A percentile compares a stretch with the other conserved stretches of the same genome.
Evolutionary conservation across 2,888 invertebrate genomes (phyloP).

Genomic region (Miltochrista miniata): DNA sequence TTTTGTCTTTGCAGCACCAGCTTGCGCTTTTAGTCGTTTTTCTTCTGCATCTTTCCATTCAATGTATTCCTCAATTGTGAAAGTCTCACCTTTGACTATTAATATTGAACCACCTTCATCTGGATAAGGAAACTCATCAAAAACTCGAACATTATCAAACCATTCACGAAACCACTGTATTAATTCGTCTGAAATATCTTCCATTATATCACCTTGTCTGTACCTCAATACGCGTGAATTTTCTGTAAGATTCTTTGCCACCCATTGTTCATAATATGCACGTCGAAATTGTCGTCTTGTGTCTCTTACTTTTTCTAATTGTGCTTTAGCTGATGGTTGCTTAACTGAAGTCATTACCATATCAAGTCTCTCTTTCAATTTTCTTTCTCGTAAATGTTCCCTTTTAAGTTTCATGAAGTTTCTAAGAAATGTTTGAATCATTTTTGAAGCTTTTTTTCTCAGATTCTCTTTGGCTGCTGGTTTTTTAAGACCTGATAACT

Average conservation of each 20-base stretch:
- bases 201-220: constrained; percentile 85
- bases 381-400: constrained; percentile 60
- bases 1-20: constrained; percentile 60
- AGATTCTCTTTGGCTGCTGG: constrained; percentile 50
- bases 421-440: constrained; percentile 66
- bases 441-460: constrained; percentile 48
- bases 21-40: constrained; percentile 64
- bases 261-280: constrained; percentile 69
- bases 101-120: constrained; percentile 88
- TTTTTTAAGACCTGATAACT: constrained; percentile 66
- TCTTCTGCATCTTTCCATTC: constrained; percentile 63
- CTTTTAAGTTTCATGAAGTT: constrained; percentile 70
- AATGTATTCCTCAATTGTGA: constrained; percentile 84
- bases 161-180: constrained; percentile 89
- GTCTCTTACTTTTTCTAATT: constrained; percentile 73
- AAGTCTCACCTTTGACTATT: constrained; percentile 83
- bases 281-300: constrained; percentile 71
- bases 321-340: constrained; percentile 69
- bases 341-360: constrained; percentile 82
- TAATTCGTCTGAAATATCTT: constrained; percentile 90
- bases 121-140: constrained; percentile 89
- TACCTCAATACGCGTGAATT: constrained; percentile 75
- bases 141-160: constrained; percentile 81
- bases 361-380: constrained; percentile 76
- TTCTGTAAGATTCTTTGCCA: constrained; percentile 74